phyloP scores from a whole-genome alignment of 2,888 invertebrate genomes.

The Lasioglossum vierecki region DNA sequence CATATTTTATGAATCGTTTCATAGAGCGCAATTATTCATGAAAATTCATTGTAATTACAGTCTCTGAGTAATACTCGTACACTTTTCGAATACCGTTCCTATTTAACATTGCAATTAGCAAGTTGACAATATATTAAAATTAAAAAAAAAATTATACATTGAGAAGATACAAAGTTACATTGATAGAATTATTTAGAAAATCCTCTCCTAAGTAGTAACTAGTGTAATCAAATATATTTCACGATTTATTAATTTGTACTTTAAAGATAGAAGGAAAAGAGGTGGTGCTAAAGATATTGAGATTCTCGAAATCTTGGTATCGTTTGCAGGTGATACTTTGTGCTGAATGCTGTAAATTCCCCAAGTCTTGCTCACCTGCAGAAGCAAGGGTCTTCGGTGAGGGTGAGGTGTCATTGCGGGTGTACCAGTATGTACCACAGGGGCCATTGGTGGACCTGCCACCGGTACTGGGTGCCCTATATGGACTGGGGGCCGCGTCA shows the following conservation, averaged over 20 bases:
- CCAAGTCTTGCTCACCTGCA: conserved; percentile 90
- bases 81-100: conserved; percentile 8
- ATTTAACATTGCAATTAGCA: not conserved
- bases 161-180: not conserved
- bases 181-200: not conserved
- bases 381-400: conserved; percentile 91
- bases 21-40: not conserved
- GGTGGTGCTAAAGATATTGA: conserved; percentile 41
- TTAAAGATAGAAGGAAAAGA: conserved; percentile 15
- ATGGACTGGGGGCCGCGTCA: conserved; percentile 82
- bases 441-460: conserved; percentile 81
- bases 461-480: conserved; percentile 82
- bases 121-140: not conserved
- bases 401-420: conserved; percentile 85
- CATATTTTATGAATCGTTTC: conserved; percentile 26
- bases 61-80: conserved; percentile 8
- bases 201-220: not conserved
- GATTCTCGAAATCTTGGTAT: conserved; percentile 31
- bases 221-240: conserved; percentile 9
- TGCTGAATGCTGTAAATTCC: conserved; percentile 75
- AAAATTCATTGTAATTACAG: conserved; percentile 19
- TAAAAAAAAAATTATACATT: not conserved
- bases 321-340: conserved; percentile 59
- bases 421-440: conserved; percentile 82
- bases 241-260: conserved; percentile 10